Percentiles rank a stretch among this genome's conserved stretches.
These are phyloP conservation scores for Eulimnadia texana DNA, from an alignment of 1,140 invertebrate genomes.

Conservation along the genomic window DNA sequence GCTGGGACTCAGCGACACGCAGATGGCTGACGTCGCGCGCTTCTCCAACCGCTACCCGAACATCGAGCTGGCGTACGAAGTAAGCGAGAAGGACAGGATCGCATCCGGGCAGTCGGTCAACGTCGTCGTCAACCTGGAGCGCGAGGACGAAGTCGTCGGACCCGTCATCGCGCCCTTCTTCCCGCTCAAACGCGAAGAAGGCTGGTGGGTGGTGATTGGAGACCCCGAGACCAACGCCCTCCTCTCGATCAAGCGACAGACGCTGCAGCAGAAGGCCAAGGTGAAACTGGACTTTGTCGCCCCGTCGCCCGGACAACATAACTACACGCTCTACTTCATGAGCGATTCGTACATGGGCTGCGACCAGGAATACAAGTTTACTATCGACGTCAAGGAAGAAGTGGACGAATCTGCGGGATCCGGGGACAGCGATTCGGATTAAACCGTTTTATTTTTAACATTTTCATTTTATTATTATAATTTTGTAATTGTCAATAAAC, in stretches of 20 bases:
- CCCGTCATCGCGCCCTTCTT: conserved; percentile 96
- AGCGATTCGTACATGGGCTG: conserved; percentile 96
- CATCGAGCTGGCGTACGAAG: conserved; percentile 90
- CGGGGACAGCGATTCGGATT: conserved; percentile 19
- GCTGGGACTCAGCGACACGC: conserved; percentile 61
- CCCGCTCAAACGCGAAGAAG: conserved; percentile 96
- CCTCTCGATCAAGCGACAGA: conserved; percentile 89
- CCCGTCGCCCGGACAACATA: conserved; percentile 62
- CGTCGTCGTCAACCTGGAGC: conserved; percentile 79
- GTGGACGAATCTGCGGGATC: conserved; percentile 19
- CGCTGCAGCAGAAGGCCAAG: conserved; percentile 82
- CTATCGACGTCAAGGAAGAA: conserved; percentile 54
- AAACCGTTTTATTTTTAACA: neutral
- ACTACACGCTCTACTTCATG: conserved; percentile 96
- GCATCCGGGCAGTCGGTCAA: conserved; percentile 66
- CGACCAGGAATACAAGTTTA: conserved; percentile 90
- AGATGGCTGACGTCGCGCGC: conserved; percentile 93
- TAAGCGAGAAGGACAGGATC: conserved; percentile 63
- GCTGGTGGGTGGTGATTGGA: conserved; percentile 99
- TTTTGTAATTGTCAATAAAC: too few relatives aligned
- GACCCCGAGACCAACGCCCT: conserved; percentile 88
- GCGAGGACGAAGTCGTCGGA: conserved; percentile 91
- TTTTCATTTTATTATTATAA: neutral
- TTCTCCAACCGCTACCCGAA: conserved; percentile 99
- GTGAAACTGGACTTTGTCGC: conserved; percentile 92